Percentiles rank a stretch among this genome's conserved stretches.
These are phyloP conservation scores for Rhopilema esculentum DNA, from an alignment of 30 jellyfish, hydroid and myxozoan species.

Conservation along the genomic window DNA sequence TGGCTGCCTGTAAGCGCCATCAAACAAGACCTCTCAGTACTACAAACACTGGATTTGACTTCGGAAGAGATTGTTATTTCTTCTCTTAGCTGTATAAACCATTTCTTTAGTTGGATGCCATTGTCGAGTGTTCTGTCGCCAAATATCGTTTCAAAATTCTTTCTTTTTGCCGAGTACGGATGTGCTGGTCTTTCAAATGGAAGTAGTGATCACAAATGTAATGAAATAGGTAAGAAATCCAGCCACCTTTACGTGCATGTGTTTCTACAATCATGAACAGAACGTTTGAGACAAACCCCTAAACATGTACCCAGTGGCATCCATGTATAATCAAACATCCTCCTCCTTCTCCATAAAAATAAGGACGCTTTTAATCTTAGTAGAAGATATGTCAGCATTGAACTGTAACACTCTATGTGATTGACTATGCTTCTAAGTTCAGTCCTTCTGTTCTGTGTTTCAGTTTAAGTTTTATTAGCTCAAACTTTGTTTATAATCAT, in stretches of 20 bases:
- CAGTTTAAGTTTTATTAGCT: too few relatives aligned
- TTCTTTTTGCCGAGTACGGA: constrained; percentile 87
- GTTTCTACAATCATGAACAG: too few relatives aligned
- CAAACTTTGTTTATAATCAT: too few relatives aligned
- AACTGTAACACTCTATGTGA: too few relatives aligned
- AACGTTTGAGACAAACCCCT: too few relatives aligned
- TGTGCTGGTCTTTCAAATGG: constrained; percentile 48
- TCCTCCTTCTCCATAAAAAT: too few relatives aligned
- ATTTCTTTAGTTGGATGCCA: constrained; percentile 90
- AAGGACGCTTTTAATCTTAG: too few relatives aligned
- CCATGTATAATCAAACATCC: too few relatives aligned
- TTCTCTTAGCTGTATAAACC: constrained; percentile 77
- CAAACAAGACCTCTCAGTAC: constrained; percentile 15
- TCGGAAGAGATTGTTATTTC: constrained; percentile 87
- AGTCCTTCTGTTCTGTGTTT: too few relatives aligned
- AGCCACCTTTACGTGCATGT: background rate
- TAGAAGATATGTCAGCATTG: too few relatives aligned
- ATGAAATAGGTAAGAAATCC: constrained; percentile 69
- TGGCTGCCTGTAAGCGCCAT: constrained; percentile 33
- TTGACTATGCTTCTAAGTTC: too few relatives aligned
- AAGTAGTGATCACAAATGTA: constrained; percentile 49
- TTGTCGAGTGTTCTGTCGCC: constrained; percentile 80
- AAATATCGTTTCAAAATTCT: constrained; percentile 63
- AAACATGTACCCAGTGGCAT: too few relatives aligned
- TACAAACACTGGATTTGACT: constrained; percentile 52